Evolutionary conservation across 2,797 vertebrate genomes (phyloP).

Genomic region (Brotula barbata): DNA sequence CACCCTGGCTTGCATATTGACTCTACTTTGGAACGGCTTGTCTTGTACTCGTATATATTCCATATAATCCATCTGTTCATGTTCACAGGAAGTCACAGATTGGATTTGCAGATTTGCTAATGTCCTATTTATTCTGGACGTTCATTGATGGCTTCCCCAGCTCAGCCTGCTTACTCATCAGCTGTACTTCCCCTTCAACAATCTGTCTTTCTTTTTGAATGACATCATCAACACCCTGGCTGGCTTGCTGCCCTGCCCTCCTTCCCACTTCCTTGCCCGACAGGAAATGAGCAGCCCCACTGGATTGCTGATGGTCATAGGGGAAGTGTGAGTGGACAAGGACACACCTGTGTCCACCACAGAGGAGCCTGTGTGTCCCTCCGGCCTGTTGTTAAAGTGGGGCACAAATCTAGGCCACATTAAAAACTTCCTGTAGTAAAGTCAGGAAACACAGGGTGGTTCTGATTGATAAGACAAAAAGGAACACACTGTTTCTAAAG

Average conservation of each 20-base stretch:
- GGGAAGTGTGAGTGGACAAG: slow-evolving; percentile 61
- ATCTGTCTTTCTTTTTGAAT: slow-evolving; percentile 67
- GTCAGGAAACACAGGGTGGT: too few relatives aligned
- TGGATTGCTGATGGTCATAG: slow-evolving; percentile 34
- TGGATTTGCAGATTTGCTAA: too few relatives aligned
- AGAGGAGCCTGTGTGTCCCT: slow-evolving; percentile 56
- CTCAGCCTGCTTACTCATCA: slow-evolving; percentile 24
- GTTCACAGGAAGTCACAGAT: too few relatives aligned
- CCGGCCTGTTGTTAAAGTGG: slow-evolving; percentile 40
- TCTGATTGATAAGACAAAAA: too few relatives aligned
- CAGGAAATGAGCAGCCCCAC: slow-evolving; percentile 62
- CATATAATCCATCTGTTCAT: too few relatives aligned
- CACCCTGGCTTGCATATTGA: too few relatives aligned
- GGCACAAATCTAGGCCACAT: slow-evolving; percentile 17
- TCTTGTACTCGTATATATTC: too few relatives aligned
- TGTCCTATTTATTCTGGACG: too few relatives aligned
- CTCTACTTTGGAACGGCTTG: too few relatives aligned
- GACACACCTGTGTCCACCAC: slow-evolving; percentile 74
- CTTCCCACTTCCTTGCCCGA: slow-evolving; percentile 67
- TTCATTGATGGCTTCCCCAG: too few relatives aligned
- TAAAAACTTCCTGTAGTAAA: slow-evolving; percentile 2
- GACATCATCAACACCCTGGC: slow-evolving; percentile 60
- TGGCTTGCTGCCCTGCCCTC: slow-evolving; percentile 35
- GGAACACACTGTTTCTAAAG: too few relatives aligned
- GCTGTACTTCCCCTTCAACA: slow-evolving; percentile 49